phyloP scores from a whole-genome alignment of 2,797 vertebrate genomes.

The Nasua narica region DNA sequence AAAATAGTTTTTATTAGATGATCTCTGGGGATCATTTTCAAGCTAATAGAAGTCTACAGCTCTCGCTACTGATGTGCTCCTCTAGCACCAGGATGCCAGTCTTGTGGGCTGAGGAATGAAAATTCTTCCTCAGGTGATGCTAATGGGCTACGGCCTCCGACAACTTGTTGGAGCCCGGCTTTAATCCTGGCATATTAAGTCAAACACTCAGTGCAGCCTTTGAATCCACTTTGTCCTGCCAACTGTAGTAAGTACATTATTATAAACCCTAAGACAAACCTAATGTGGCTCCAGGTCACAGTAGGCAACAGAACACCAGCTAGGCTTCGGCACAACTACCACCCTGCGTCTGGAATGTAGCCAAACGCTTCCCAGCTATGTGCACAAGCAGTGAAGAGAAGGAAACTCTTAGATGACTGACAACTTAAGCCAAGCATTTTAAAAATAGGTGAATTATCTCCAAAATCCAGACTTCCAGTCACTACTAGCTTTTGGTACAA shows the following conservation, averaged over 20 bases:
- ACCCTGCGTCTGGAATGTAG: neutral
- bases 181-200: neutral
- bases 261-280: slow-evolving; percentile 11
- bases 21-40: neutral
- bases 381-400: neutral
- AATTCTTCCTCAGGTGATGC: neutral
- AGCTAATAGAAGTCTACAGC: neutral
- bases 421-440: neutral
- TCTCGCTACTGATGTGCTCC: neutral
- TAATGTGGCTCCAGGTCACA: neutral
- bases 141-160: neutral
- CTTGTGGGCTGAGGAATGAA: neutral
- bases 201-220: neutral
- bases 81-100: neutral
- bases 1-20: neutral
- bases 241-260: neutral
- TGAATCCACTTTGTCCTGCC: neutral
- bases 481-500: neutral
- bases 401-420: neutral
- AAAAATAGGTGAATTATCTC: neutral
- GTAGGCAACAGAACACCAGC: neutral
- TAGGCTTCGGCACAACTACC: neutral
- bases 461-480: neutral
- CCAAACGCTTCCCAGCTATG: neutral
- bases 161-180: neutral